Conservation (phyloP, 1,140 invertebrate species). For the Anagrus nilaparvatae region DNA sequence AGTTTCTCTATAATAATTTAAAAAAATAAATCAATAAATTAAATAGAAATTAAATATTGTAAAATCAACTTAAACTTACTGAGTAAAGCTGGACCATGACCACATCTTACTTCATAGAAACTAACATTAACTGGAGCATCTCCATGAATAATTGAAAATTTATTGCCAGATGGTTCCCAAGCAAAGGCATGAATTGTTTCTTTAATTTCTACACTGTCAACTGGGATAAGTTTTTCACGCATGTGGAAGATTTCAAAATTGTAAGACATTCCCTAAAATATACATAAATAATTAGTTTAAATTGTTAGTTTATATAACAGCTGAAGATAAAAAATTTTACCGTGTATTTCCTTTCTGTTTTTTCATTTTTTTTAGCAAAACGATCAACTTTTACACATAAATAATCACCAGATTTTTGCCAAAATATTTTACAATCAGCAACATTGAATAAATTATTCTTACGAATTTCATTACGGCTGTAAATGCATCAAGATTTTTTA, state of each 20-base stretch:
- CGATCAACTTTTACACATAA: slow-evolving; percentile 97
- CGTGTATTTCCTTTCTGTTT: slow-evolving; percentile 83
- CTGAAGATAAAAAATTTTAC: no score
- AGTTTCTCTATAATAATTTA: slow-evolving; percentile 66
- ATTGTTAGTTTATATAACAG: background rate
- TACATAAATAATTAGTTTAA: background rate
- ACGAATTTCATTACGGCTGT: slow-evolving; percentile 75
- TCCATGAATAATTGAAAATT: slow-evolving; percentile 94
- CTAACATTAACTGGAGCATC: slow-evolving; percentile 82
- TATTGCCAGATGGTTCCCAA: slow-evolving; percentile 94
- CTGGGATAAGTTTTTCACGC: slow-evolving; percentile 94
- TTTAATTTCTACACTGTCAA: slow-evolving; percentile 93
- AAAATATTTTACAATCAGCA: slow-evolving; percentile 96
- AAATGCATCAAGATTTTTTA: no score
- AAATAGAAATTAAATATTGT: slow-evolving; percentile 5
- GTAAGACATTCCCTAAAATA: slow-evolving; percentile 81
- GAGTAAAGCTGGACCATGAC: slow-evolving; percentile 74
- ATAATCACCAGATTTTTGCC: slow-evolving; percentile 98
- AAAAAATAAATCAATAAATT: slow-evolving; percentile 18
- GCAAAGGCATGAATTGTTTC: slow-evolving; percentile 91
- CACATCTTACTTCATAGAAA: slow-evolving; percentile 87
- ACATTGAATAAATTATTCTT: slow-evolving; percentile 97
- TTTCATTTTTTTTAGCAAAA: slow-evolving; percentile 91
- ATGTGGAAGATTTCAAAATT: slow-evolving; percentile 99
- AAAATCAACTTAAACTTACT: slow-evolving; percentile 46